Conservation (phyloP, 2,888 invertebrate genomes). For the Perdita meconis region DNA sequence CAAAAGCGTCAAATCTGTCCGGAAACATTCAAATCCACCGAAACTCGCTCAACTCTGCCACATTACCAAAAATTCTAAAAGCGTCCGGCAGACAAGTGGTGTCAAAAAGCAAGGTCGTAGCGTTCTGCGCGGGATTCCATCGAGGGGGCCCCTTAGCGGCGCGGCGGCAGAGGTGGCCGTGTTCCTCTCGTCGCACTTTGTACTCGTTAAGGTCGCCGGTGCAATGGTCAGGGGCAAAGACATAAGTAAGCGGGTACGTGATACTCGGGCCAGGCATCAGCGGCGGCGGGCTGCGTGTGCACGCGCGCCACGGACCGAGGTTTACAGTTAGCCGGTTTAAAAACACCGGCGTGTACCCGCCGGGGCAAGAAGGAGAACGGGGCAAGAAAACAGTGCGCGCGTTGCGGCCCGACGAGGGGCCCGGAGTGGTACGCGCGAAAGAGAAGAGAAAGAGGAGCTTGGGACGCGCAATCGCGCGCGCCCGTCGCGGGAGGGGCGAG, state of each 20-base stretch:
- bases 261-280: constrained; percentile 31
- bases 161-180: constrained; percentile 1
- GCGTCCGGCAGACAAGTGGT: background rate
- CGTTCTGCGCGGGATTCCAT: constrained; percentile 7
- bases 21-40: no score
- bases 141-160: background rate
- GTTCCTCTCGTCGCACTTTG: constrained; percentile 48
- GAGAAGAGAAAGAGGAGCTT: constrained; percentile 45
- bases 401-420: background rate
- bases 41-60: background rate
- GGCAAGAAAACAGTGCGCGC: constrained; percentile 14
- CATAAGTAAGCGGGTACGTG: constrained; percentile 63
- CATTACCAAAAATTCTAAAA: background rate
- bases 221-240: constrained; percentile 65
- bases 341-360: constrained; percentile 51
- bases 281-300: constrained; percentile 50
- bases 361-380: constrained; percentile 37
- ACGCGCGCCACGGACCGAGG: constrained; percentile 55
- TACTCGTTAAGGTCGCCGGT: constrained; percentile 61
- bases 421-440: constrained; percentile 22
- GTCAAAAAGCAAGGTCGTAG: background rate
- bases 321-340: constrained; percentile 76
- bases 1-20: no score
- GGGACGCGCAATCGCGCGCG: constrained; percentile 14
- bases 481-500: constrained; percentile 13